Conservation (phyloP, 2,888 invertebrate species). For the Tricholauxania praeusta region DNA sequence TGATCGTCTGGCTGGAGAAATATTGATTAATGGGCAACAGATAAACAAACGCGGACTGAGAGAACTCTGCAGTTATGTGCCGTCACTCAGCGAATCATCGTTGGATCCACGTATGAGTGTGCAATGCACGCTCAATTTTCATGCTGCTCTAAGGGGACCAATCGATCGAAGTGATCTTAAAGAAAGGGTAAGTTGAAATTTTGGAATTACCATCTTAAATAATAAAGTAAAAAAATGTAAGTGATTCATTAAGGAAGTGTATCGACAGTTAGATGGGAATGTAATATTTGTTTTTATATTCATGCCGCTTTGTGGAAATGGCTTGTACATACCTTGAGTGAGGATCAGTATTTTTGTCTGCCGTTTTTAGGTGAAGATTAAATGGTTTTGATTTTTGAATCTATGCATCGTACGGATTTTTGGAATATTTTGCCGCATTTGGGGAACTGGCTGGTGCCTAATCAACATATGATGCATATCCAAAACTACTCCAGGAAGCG, state of each 20-base stretch:
- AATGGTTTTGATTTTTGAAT: no score
- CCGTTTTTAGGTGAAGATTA: no score
- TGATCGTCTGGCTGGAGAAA: conserved; percentile 79
- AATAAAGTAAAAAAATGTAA: neutral
- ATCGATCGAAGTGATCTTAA: conserved; percentile 73
- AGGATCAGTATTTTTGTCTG: no score
- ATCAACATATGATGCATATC: no score
- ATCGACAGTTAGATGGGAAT: no score
- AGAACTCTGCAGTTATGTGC: conserved; percentile 75
- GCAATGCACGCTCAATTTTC: conserved; percentile 88
- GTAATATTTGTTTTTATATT: no score
- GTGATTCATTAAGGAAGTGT: neutral
- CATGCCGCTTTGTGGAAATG: no score
- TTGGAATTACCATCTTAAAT: neutral
- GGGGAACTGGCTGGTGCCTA: no score
- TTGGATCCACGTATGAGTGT: conserved; percentile 83
- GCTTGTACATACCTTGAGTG: no score
- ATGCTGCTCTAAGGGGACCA: conserved; percentile 75
- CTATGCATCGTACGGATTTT: no score
- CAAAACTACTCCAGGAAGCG: no score
- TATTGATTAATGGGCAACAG: conserved; percentile 88
- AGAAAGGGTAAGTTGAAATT: conserved; percentile 73
- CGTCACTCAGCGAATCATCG: conserved; percentile 64
- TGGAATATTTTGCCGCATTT: no score
- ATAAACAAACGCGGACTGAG: conserved; percentile 79